Base-by-base conservation (phyloP, 2,888 invertebrate genomes). In the Aleiodes testaceus region DNA sequence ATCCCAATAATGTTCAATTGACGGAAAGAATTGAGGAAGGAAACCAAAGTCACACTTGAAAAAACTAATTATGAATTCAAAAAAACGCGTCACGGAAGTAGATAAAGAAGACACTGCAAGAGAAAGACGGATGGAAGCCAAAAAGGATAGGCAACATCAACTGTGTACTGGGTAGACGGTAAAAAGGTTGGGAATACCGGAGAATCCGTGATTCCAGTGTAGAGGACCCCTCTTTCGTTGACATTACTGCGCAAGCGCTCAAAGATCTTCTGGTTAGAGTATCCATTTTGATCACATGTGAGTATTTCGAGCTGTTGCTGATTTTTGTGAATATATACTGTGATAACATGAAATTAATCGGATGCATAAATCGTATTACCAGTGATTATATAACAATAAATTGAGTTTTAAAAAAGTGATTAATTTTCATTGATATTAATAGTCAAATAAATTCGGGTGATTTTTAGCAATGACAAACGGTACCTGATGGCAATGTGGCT, bases 251-350 rank as follows among this genome's bases (percentile, higher is more conserved):
- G 92, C 93, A 92, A 91, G 92, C 92, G 91, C 91, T 89, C 88
- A 89, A 89, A 89, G 90, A 90, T 91, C 92, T 93, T 93, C 93
- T 93, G 92, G 92, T 93, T 92, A 92, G 92, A 93, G 93, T 93
- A 92, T 93, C 93, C 94, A 93, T 93, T 93, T 92, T 91, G 93
- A 93, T 93, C 94, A 94, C 94, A 94, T 93, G 94, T 94, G 93
- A 94, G 94, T 94, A 92, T 90, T 80, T 77, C 80, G 84, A 85
- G 80, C 82, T 83, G 83, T 80, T 82, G 82, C 82, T 76, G 79
- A 80, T 82, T 86, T 85, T 78, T 77, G 81, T 79, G 80, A 81
- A 79, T 80, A 80, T 79, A 63, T 45, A 45, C 26, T 79, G 81
- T 81, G 82, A 77, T 79, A 74, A 74, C 75, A 72, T 59, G 66